A percentile compares a stretch with the other conserved stretches of the same genome.
phyloP scores from a whole-genome alignment of 2,888 invertebrate genomes.

The Archips crataeganus region DNA sequence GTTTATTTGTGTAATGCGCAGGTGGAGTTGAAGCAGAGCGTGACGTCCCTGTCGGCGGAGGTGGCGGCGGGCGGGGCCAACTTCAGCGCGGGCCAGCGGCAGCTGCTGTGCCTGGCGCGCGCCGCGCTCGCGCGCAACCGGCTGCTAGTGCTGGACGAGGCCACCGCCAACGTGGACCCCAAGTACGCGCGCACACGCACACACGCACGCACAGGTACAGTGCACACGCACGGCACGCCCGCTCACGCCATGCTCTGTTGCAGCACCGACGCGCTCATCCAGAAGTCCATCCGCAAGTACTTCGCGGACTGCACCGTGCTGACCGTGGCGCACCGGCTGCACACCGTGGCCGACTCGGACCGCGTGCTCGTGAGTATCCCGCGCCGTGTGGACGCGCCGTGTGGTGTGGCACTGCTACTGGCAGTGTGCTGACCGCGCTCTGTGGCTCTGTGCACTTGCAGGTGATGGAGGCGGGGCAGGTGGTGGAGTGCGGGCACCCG shows the following conservation, averaged over 20 bases:
- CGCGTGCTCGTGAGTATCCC: conserved; percentile 90
- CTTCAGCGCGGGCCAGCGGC: conserved; percentile 95
- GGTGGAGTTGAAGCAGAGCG: conserved; percentile 91
- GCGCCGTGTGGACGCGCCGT: neutral
- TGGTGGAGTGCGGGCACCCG: conserved; percentile 91
- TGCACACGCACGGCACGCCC: too few relatives aligned
- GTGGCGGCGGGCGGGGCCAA: conserved; percentile 93
- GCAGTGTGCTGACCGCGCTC: neutral
- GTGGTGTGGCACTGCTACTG: too few relatives aligned
- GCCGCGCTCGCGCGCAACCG: conserved; percentile 92
- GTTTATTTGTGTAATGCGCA: conserved; percentile 53
- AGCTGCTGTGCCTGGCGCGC: conserved; percentile 94
- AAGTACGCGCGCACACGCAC: conserved; percentile 76
- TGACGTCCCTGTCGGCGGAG: conserved; percentile 86
- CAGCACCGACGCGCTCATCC: conserved; percentile 94
- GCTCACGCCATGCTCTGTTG: conserved; percentile 38
- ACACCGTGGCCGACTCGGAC: conserved; percentile 97
- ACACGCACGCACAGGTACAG: conserved; percentile 48
- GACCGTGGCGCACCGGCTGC: conserved; percentile 95
- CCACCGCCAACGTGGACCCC: conserved; percentile 96
- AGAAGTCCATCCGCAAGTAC: conserved; percentile 92
- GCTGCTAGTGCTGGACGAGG: conserved; percentile 95
- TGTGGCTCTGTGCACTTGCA: conserved; percentile 45
- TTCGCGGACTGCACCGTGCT: conserved; percentile 94
- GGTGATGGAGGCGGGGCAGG: conserved; percentile 87